Conservation (phyloP, 2,113 vertebrate genomes). For the Vulpes ferrilata region DNA sequence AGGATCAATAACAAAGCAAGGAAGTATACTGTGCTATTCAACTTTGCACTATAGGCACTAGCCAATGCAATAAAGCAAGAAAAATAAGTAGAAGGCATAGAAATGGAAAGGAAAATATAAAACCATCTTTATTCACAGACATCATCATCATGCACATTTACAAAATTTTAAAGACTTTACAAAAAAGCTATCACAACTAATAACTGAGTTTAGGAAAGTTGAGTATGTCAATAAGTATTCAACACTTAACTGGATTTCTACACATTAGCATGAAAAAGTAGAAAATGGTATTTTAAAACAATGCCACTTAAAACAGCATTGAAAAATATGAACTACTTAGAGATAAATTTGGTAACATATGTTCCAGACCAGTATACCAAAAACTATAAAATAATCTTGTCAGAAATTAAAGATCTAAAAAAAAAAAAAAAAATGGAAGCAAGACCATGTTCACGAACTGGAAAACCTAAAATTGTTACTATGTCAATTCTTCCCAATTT, state of each 20-base stretch:
- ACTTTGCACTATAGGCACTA: background rate
- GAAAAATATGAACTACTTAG: constrained; percentile 10
- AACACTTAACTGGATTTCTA: background rate
- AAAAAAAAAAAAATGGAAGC: background rate
- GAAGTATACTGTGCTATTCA: background rate
- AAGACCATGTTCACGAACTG: background rate
- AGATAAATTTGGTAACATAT: background rate
- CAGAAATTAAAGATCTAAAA: background rate
- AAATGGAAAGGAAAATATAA: background rate
- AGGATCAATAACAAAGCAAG: background rate
- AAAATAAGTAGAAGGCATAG: constrained; percentile 18
- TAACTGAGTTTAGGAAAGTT: background rate
- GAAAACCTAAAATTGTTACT: background rate
- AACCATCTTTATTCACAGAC: background rate
- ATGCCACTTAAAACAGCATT: background rate
- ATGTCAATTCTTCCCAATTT: background rate
- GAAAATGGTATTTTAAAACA: constrained; percentile 39
- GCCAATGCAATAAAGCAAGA: background rate
- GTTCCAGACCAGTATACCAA: background rate
- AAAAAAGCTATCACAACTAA: background rate
- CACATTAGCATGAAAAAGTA: background rate
- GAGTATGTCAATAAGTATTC: background rate
- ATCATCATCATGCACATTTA: background rate
- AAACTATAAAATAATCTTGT: background rate
- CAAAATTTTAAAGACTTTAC: constrained; percentile 28